These are phyloP conservation scores for Phymatocera aterrima DNA, from an alignment of 2,888 invertebrate genomes.

Conservation along the genomic window DNA sequence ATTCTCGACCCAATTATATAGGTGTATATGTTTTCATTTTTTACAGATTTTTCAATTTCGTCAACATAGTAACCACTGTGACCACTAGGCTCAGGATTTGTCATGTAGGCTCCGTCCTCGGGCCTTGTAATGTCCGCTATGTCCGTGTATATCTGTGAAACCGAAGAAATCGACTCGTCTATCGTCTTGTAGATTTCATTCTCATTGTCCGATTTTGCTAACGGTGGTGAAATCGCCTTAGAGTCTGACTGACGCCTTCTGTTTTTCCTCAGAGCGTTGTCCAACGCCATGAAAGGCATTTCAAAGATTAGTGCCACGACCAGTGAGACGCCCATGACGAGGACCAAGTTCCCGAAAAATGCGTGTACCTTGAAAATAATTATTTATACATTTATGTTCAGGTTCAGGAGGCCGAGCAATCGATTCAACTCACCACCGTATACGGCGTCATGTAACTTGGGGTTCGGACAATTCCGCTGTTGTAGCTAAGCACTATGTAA, in stretches of 20 bases:
- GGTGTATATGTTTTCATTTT: conserved; percentile 33
- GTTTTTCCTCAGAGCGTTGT: conserved; percentile 46
- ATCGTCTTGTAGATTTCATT: conserved; percentile 58
- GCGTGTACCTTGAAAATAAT: conserved; percentile 56
- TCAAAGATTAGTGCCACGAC: conserved; percentile 65
- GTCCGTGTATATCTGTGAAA: conserved; percentile 52
- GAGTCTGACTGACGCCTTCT: conserved; percentile 1
- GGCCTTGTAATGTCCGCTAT: conserved; percentile 45
- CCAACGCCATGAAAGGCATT: conserved; percentile 65
- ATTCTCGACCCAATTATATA: conserved; percentile 30
- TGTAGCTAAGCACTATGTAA: conserved; percentile 64
- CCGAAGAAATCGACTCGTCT: conserved; percentile 53
- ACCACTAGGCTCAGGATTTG: background rate
- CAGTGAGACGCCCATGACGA: conserved; percentile 61
- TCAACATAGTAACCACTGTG: conserved; percentile 20
- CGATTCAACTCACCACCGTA: conserved; percentile 56
- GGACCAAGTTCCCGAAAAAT: conserved; percentile 63
- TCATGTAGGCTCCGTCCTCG: conserved; percentile 10
- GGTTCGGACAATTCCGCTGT: conserved; percentile 61
- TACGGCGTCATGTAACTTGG: conserved; percentile 57
- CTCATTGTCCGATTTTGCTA: conserved; percentile 54
- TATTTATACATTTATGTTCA: background rate
- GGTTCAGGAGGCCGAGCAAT: background rate
- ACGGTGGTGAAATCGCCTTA: conserved; percentile 47
- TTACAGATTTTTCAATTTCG: background rate